Evolutionary conservation across 1,140 invertebrate species (phyloP), one percentile per base, ranked within the genome.

Genomic region (Melitaea cinxia): DNA sequence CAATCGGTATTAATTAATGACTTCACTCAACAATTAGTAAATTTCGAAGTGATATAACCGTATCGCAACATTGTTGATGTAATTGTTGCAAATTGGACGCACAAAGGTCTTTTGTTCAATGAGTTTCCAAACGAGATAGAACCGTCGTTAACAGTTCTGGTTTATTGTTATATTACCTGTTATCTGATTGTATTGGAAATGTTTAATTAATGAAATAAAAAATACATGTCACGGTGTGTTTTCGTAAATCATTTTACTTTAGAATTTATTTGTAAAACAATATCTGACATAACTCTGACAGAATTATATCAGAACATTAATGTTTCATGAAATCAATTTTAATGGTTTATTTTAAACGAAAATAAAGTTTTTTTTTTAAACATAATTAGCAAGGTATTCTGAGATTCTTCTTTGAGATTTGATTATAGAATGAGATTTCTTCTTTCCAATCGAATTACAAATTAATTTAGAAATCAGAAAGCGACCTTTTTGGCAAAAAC

Each of bases 11-110:
- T n/a, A n/a, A n/a, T n/a, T n/a, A n/a, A n/a, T n/a, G n/a, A n/a
- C n/a, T n/a, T n/a, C n/a, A n/a, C n/a, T 39, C 5, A 39, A 39
- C 35, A 39, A 39, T 39, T 39, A 39, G 35, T 15, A 15, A 12
- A 4, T 6, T 39, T 39, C 6, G 15, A 39, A 15, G 3, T 39
- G 35, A n/a, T 39, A 15, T 39, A 39, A 14, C 12, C 12, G 15
- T 39, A 12, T 39, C 35, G 15, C 12, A 39, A 4, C 14, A 3
- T 1, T 39, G 35, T 37, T 14, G 35, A 4, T 37, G 4, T 37
- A 37, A 37, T 37, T 37, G 35, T 39, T 39, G 35, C 35, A 39
- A 39, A 39, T 39, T 12, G 15, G 15, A 39, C 35, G 4, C 35
- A 39, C 35, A 39, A 15, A 39, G 35, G n/a, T 12, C 12, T n/a